Conservation (phyloP, 1,140 invertebrate species). For the Dendrolimus kikuchii region DNA sequence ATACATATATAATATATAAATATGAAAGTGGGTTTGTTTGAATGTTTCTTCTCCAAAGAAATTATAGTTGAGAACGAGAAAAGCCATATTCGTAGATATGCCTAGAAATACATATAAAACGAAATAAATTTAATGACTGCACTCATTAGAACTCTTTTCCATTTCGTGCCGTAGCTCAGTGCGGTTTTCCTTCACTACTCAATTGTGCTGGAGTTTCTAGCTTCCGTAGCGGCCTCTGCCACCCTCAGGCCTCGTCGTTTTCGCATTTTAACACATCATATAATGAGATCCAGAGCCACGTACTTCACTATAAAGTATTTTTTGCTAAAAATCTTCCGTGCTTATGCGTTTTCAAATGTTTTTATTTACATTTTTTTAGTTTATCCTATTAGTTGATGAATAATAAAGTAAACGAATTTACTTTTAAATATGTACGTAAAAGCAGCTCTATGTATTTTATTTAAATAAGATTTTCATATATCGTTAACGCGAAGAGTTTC, state of each 20-base stretch:
- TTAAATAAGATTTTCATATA: slow-evolving; percentile 23
- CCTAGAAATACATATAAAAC: neutral
- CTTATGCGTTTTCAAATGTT: too few relatives aligned
- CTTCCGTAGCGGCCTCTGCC: slow-evolving; percentile 26
- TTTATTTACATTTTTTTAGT: too few relatives aligned
- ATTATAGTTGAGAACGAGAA: too few relatives aligned
- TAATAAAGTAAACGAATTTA: too few relatives aligned
- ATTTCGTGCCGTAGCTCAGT: slow-evolving; percentile 22
- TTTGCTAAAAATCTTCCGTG: too few relatives aligned
- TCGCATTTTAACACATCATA: slow-evolving; percentile 37
- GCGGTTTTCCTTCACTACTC: slow-evolving; percentile 32
- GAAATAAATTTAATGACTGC: slow-evolving; percentile 28
- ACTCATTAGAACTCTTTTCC: slow-evolving; percentile 38
- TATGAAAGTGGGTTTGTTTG: too few relatives aligned
- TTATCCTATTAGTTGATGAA: too few relatives aligned
- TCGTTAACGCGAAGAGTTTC: slow-evolving; percentile 32
- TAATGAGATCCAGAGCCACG: slow-evolving; percentile 39
- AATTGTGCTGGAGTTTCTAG: slow-evolving; percentile 28
- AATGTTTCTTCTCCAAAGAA: too few relatives aligned
- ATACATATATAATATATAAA: too few relatives aligned
- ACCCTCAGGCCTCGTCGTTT: slow-evolving; percentile 30
- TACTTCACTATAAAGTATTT: neutral
- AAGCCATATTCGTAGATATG: neutral
- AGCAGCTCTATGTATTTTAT: too few relatives aligned
- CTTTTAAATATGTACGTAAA: too few relatives aligned